A percentile compares a stretch with the other conserved stretches of the same genome.
Conservation (phyloP, 2,888 invertebrate genomes). For the Chalcis sispes region DNA sequence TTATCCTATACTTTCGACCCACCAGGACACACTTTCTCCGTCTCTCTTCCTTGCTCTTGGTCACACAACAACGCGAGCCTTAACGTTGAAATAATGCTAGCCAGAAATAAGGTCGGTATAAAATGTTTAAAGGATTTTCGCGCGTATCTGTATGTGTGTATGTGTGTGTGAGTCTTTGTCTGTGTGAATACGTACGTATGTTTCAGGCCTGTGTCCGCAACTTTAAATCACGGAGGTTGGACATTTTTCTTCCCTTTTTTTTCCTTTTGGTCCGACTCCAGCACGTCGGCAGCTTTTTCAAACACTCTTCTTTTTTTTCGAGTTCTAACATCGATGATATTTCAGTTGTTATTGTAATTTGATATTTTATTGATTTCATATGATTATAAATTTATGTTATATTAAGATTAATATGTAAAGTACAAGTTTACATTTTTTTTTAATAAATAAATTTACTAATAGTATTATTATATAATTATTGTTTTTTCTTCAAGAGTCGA, state of each 20-base stretch:
- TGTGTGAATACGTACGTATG: too few relatives aligned
- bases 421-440: too few relatives aligned
- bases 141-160: slow-evolving; percentile 1
- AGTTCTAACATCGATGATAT: too few relatives aligned
- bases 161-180: slow-evolving; percentile 16
- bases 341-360: too few relatives aligned
- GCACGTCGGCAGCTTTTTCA: neutral
- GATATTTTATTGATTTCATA: too few relatives aligned
- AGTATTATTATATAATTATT: too few relatives aligned
- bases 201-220: slow-evolving; percentile 58
- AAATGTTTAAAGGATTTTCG: slow-evolving; percentile 68
- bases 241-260: slow-evolving; percentile 40
- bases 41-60: slow-evolving; percentile 22
- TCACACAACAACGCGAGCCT: slow-evolving; percentile 51
- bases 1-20: slow-evolving; percentile 9
- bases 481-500: too few relatives aligned
- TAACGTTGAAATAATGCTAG: slow-evolving; percentile 71
- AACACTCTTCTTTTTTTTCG: too few relatives aligned
- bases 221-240: slow-evolving; percentile 66
- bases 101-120: slow-evolving; percentile 70
- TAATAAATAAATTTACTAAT: too few relatives aligned
- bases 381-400: too few relatives aligned
- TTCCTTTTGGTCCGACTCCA: neutral
- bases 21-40: slow-evolving; percentile 57
- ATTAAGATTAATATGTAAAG: too few relatives aligned